phyloP scores from a whole-genome alignment of 2,888 invertebrate genomes.

The Zootermopsis nevadensis region DNA sequence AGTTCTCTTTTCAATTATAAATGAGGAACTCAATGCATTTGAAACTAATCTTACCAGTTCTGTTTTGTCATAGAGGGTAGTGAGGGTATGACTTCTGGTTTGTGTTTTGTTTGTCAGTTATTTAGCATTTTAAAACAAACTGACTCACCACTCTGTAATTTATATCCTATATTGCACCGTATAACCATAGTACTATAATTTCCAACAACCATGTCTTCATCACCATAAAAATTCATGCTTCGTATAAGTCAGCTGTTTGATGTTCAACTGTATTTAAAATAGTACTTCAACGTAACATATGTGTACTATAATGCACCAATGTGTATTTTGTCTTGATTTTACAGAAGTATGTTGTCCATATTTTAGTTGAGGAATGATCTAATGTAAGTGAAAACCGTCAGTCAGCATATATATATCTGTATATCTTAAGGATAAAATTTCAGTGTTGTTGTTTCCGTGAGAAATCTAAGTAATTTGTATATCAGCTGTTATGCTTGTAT shows the following conservation, averaged over 20 bases:
- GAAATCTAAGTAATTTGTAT: neutral
- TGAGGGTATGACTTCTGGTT: neutral
- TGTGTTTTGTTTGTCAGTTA: neutral
- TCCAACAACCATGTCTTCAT: neutral
- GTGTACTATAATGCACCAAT: neutral
- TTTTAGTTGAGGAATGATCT: neutral
- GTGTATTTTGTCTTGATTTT: neutral
- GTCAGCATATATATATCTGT: neutral
- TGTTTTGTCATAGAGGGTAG: neutral
- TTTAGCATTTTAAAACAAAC: neutral
- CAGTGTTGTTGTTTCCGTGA: neutral
- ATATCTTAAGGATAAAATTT: neutral
- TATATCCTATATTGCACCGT: neutral
- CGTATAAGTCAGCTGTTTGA: neutral
- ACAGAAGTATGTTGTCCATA: neutral
- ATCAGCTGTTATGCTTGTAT: constrained; percentile 2
- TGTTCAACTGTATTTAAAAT: neutral
- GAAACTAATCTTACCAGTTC: neutral
- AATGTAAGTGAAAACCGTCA: neutral
- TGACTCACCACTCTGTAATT: neutral
- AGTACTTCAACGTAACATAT: neutral
- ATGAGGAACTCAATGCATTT: neutral
- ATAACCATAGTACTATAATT: neutral
- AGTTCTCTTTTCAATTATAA: neutral
- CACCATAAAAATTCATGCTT: too few relatives aligned